Percentiles rank a stretch among this genome's conserved stretches.
These are phyloP conservation scores for Coilia nasus DNA, from an alignment of 2,797 vertebrate species.

Conservation along the genomic window DNA sequence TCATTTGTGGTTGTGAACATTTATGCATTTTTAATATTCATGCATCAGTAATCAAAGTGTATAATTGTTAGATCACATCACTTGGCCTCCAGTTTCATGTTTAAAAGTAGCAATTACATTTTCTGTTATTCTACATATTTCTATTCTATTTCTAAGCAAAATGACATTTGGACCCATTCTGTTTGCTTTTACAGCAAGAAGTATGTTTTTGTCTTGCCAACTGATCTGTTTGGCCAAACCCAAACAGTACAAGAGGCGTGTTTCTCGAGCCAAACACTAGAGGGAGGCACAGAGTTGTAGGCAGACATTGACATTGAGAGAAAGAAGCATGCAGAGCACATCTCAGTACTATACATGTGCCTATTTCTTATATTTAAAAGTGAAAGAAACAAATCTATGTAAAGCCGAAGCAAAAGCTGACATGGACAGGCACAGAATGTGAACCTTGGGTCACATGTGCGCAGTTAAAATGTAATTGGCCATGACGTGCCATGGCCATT, in stretches of 20 bases:
- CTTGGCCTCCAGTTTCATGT: not conserved
- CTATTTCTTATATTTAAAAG: too few species aligned
- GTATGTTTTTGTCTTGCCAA: too few species aligned
- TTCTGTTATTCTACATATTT: not conserved
- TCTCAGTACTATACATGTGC: not conserved
- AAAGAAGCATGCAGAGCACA: not conserved
- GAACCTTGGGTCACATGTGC: not conserved
- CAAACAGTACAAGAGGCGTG: not conserved
- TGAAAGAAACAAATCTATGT: not conserved
- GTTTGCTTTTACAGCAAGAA: not conserved
- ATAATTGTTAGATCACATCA: not conserved
- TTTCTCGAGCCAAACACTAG: not conserved
- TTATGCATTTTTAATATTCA: too few species aligned
- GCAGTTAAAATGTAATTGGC: not conserved
- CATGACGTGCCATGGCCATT: not conserved
- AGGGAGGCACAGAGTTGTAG: not conserved
- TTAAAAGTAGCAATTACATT: not conserved
- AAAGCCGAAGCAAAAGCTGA: not conserved
- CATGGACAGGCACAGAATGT: not conserved
- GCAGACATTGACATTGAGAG: not conserved
- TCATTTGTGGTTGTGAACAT: not conserved
- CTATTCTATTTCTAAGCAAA: too few species aligned
- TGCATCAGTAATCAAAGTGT: too few species aligned
- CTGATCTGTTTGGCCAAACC: too few species aligned
- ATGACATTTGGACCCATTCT: too few species aligned